Conservation (phyloP, 2,113 vertebrate species). For the Osmerus eperlanus region DNA sequence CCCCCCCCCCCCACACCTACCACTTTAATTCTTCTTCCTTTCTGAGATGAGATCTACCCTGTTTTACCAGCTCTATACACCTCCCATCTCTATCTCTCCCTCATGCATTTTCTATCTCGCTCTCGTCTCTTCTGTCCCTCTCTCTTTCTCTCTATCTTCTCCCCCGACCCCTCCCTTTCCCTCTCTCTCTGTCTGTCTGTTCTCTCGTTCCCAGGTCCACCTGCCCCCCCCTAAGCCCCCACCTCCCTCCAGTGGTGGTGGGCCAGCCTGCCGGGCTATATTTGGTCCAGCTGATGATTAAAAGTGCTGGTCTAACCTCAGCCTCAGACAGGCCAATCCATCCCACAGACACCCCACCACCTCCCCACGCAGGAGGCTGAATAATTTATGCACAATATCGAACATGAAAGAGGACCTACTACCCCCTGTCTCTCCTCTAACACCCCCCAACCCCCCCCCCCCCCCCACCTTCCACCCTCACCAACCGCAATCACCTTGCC, state of each 20-base stretch:
- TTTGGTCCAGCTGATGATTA: slow-evolving; percentile 75
- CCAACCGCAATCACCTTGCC: not conserved
- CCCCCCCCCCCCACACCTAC: not conserved
- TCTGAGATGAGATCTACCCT: not conserved
- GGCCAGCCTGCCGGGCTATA: slow-evolving; percentile 61
- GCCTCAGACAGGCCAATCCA: slow-evolving; percentile 76
- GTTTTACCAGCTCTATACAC: not conserved
- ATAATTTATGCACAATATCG: slow-evolving; percentile 81
- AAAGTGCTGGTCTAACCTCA: slow-evolving; percentile 74
- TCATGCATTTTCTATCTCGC: slow-evolving; percentile 21
- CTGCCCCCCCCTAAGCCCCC: not conserved
- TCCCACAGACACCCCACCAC: slow-evolving; percentile 70
- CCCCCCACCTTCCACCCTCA: slow-evolving; percentile 10
- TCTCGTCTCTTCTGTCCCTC: not conserved
- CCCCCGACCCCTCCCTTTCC: slow-evolving; percentile 24
- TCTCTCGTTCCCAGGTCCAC: not conserved
- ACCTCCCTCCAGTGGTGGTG: slow-evolving; percentile 34
- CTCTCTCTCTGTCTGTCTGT: no score
- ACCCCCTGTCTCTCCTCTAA: slow-evolving; percentile 20
- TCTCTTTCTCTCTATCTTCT: slow-evolving; percentile 29
- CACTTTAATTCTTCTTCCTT: not conserved
- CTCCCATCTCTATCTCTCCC: not conserved
- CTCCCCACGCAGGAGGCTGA: slow-evolving; percentile 63
- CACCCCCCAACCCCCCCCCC: slow-evolving; percentile 51
- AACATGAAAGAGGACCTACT: slow-evolving; percentile 78